Evolutionary conservation across 2,888 invertebrate species (phyloP).

Genomic region (Oegoconia quadripuncta): DNA sequence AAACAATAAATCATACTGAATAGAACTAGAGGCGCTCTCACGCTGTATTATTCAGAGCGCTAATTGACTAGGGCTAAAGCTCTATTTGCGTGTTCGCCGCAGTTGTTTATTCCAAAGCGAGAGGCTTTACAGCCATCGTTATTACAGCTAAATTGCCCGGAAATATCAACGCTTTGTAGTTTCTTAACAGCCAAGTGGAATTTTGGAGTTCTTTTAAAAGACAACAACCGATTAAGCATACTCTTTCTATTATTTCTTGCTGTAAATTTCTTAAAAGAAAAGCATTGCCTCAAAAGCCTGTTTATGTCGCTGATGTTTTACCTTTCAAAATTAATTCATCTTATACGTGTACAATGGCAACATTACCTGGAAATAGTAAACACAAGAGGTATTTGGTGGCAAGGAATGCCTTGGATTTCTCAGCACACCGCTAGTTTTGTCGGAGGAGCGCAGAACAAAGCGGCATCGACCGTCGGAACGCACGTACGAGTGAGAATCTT

Average conservation of each 20-base stretch:
- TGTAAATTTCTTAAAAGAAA: not conserved
- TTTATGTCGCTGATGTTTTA: not conserved
- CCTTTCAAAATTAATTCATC: not conserved
- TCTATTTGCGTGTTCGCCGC: slow-evolving; percentile 2
- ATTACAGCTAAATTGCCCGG: slow-evolving; percentile 3
- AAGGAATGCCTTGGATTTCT: slow-evolving; percentile 88
- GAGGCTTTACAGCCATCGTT: not conserved
- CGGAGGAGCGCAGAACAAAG: slow-evolving; percentile 86
- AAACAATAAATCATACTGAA: slow-evolving; percentile 13
- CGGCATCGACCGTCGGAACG: slow-evolving; percentile 86
- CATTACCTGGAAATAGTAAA: slow-evolving; percentile 84
- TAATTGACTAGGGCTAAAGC: slow-evolving; percentile 4
- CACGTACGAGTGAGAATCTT: slow-evolving; percentile 86
- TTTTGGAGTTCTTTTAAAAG: not conserved
- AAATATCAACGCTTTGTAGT: not conserved
- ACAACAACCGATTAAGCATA: too few species aligned
- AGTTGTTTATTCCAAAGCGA: not conserved
- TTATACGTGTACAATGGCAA: not conserved
- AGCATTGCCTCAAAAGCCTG: not conserved
- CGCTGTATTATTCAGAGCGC: slow-evolving; percentile 1
- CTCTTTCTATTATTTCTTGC: too few species aligned
- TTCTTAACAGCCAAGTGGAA: not conserved
- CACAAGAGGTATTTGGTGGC: slow-evolving; percentile 90
- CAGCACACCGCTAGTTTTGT: slow-evolving; percentile 84
- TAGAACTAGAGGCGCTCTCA: not conserved